Conservation (phyloP, 2,888 invertebrate genomes). For the Sinelater perroti region DNA sequence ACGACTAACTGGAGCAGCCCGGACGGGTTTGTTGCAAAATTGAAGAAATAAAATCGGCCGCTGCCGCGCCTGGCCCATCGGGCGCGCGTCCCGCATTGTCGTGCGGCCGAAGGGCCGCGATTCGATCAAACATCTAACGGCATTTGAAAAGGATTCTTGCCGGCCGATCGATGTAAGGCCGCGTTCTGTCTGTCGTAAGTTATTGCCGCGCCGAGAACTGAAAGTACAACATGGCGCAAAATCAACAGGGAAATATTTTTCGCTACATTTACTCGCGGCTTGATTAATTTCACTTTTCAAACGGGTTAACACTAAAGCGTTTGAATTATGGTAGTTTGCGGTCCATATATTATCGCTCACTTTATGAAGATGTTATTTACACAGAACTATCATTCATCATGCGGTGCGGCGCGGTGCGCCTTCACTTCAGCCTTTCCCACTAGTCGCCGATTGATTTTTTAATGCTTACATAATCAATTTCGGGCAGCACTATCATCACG, state of each 20-base stretch:
- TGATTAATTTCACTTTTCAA: conserved; percentile 32
- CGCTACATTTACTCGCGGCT: conserved; percentile 15
- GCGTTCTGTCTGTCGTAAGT: conserved; percentile 7
- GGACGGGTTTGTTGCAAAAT: conserved; percentile 17
- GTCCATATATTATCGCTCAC: no score
- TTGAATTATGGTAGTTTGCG: conserved; percentile 24
- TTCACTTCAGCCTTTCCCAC: no score
- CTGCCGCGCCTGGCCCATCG: no score
- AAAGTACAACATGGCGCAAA: conserved; percentile 6
- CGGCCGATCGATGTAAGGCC: not conserved
- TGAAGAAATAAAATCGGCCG: conserved; percentile 30
- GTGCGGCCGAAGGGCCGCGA: conserved; percentile 17
- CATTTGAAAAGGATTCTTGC: conserved; percentile 26
- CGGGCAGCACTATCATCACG: no score
- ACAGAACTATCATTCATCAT: conserved; percentile 5
- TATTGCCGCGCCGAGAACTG: conserved; percentile 1
- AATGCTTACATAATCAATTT: no score
- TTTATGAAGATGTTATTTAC: no score
- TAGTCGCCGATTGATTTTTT: no score
- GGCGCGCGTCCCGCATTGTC: conserved; percentile 19
- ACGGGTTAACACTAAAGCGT: conserved; percentile 13
- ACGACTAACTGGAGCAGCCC: conserved; percentile 18
- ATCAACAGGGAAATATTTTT: conserved; percentile 19
- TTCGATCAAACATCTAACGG: conserved; percentile 28
- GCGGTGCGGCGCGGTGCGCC: no score